Evolutionary conservation across 2,797 vertebrate genomes (phyloP), one percentile per base, ranked within the genome.

Genomic region (Sebastes umbrosus): DNA sequence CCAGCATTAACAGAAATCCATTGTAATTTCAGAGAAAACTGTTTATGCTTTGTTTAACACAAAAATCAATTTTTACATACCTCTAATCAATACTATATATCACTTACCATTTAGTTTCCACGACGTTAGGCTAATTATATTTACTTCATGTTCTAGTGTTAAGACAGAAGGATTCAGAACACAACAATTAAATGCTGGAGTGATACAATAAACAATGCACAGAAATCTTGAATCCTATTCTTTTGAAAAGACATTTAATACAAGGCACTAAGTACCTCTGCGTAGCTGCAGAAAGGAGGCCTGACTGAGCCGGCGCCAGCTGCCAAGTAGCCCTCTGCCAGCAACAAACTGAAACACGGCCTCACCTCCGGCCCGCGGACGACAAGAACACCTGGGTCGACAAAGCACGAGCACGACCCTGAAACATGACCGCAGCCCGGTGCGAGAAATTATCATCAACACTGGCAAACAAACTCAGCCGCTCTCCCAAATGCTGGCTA

Each of bases 291-390:
- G 16, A 71, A 84, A 84, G 60, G 39, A 76, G 60, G 46, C 58
- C n/a, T 27, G 75, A 64, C 72, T 87, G 86, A 85, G 66, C 62
- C 50, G 36, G 57, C 5, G 66, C 68, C 85, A 69, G 73, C 83
- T 89, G 85, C 82, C 84, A 85, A 85, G 84, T 25, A 66, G 73
- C 62, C 73, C 65, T 75, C 69, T 83, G 88, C 88, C 87, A 85
- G 73, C 73, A 84, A 84, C 86, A 83, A 87, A 91, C 63, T 81
- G 68, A 87, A 89, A 89, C 91, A 91, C 2, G 69, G 77, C 72
- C 77, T 86, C 77, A 84, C 85, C 86, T 87, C 73, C 55, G 69
- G 73, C 79, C 82, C 78, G 8, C 2, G 2, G 75, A 84, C 84
- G 55, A 84, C 57, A 50, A 79, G 77, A 83, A 84, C 88, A 85